Conservation (phyloP, 2,888 invertebrate species). For the Sarcophaga rosellei region DNA sequence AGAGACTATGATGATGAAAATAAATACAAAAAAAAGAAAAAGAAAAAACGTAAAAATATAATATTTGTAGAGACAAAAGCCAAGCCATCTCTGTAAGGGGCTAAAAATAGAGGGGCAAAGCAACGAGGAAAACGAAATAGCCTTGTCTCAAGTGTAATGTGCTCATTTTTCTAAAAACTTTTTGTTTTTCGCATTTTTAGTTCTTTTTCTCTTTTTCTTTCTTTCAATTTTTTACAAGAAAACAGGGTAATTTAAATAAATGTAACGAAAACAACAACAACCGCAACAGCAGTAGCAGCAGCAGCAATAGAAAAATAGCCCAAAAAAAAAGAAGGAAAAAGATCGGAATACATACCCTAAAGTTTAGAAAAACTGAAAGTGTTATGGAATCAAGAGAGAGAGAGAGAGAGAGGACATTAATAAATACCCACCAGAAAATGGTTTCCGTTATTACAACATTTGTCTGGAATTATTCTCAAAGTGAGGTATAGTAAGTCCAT, state of each 20-base stretch:
- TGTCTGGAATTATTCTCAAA: no score
- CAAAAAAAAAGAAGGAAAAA: background rate
- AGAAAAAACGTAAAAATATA: slow-evolving; percentile 15
- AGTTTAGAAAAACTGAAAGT: background rate
- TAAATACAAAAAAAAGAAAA: background rate
- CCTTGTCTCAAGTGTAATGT: slow-evolving; percentile 56
- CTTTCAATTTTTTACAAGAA: background rate
- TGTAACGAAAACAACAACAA: slow-evolving; percentile 6
- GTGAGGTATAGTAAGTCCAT: background rate
- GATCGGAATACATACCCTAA: background rate
- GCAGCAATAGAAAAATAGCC: no score
- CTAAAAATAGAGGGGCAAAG: background rate
- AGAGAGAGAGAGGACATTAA: background rate
- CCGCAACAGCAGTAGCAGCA: no score
- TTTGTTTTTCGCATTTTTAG: background rate
- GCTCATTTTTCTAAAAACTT: slow-evolving; percentile 12
- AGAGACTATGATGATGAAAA: background rate
- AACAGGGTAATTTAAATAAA: slow-evolving; percentile 42
- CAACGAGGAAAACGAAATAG: slow-evolving; percentile 27
- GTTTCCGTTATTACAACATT: background rate
- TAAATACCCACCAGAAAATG: background rate
- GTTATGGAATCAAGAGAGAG: background rate
- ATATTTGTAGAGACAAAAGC: slow-evolving; percentile 28
- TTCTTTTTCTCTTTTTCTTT: slow-evolving; percentile 1
- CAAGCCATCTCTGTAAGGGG: background rate